Evolutionary conservation across 2,113 vertebrate species (phyloP).

Genomic region (Ibidorhyncha struthersii): DNA sequence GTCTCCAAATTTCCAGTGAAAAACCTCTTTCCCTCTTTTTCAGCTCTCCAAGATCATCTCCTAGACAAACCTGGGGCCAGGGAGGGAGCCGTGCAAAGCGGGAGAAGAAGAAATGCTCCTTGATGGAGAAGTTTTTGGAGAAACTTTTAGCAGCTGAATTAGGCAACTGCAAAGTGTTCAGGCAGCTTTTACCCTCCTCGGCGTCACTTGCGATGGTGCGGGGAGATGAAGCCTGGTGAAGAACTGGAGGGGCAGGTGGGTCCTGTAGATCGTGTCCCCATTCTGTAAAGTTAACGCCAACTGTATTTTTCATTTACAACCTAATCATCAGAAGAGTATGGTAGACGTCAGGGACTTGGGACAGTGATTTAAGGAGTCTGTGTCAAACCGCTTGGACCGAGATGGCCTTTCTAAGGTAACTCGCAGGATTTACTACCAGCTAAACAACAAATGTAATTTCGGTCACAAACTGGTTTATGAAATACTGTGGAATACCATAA

Average conservation of each 20-base stretch:
- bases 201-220: neutral
- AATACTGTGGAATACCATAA: conserved; percentile 58
- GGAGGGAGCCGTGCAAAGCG: fast-evolving
- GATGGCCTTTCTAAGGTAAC: conserved; percentile 50
- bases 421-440: conserved; percentile 56
- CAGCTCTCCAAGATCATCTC: neutral
- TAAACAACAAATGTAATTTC: conserved; percentile 61
- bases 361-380: conserved; percentile 58
- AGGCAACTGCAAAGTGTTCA: neutral
- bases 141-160: neutral
- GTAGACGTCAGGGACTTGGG: neutral
- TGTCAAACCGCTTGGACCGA: conserved; percentile 57
- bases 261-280: conserved; percentile 30
- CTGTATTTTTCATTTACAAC: conserved; percentile 69
- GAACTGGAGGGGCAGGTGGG: neutral
- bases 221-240: neutral
- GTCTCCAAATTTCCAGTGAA: neutral
- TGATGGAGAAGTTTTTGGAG: neutral
- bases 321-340: conserved; percentile 51
- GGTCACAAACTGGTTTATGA: conserved; percentile 40
- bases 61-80: neutral
- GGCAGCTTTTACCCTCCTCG: neutral
- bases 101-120: neutral
- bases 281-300: conserved; percentile 23
- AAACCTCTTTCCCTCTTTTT: neutral